A percentile compares a stretch with the other conserved stretches of the same genome.
These are phyloP conservation scores for Lagocephalus sceleratus DNA, from an alignment of 2,797 vertebrate genomes.

Conservation along the genomic window DNA sequence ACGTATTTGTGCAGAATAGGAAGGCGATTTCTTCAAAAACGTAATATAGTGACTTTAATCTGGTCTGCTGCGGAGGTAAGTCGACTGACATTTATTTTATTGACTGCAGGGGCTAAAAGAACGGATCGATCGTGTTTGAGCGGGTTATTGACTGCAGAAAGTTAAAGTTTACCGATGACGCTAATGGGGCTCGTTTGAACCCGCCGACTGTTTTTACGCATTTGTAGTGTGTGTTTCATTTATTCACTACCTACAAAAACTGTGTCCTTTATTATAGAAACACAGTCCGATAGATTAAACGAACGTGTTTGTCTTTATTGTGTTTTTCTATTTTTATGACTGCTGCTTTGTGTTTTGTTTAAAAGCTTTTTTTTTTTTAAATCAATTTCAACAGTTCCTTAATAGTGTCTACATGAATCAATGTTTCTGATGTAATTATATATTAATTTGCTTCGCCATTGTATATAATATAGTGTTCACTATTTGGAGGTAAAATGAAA, in stretches of 20 bases:
- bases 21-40: not conserved
- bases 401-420: not conserved
- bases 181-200: not conserved
- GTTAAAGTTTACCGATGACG: too few relatives aligned
- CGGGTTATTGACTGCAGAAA: slow-evolving; percentile 5
- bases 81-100: slow-evolving; percentile 42
- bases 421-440: not conserved
- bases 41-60: slow-evolving; percentile 33
- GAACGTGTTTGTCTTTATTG: slow-evolving; percentile 6
- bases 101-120: slow-evolving; percentile 16
- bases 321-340: not conserved
- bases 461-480: too few relatives aligned
- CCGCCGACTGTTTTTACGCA: not conserved
- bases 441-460: too few relatives aligned
- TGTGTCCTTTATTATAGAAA: not conserved
- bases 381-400: not conserved
- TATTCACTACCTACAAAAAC: not conserved
- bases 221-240: not conserved
- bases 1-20: not conserved
- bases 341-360: too few relatives aligned
- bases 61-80: slow-evolving; percentile 59
- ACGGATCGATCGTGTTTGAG: slow-evolving; percentile 1
- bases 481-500: not conserved
- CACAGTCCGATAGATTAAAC: slow-evolving; percentile 9
- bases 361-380: not conserved